These are phyloP conservation scores for Euwallacea fornicatus DNA, from an alignment of 1,140 invertebrate genomes.

Conservation along the genomic window DNA sequence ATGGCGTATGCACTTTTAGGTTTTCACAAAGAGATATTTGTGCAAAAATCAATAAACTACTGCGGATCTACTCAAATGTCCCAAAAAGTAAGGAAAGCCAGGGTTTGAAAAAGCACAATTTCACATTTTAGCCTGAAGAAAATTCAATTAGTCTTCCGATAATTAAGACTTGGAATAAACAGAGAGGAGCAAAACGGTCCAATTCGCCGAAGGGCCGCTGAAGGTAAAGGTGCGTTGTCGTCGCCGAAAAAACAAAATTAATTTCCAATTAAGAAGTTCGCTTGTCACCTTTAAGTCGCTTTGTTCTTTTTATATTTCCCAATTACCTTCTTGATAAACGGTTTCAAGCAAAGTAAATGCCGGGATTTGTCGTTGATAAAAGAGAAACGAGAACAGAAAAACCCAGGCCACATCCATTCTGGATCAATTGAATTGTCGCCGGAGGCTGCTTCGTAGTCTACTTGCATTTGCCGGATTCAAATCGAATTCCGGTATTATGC, in stretches of 20 bases:
- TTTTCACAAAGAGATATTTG: not conserved
- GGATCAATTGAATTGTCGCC: conserved; percentile 20
- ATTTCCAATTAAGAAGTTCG: not conserved
- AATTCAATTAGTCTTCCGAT: conserved; percentile 13
- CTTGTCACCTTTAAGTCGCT: too few relatives aligned
- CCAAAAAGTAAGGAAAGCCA: too few relatives aligned
- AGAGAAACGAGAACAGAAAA: not conserved
- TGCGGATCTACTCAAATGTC: too few relatives aligned
- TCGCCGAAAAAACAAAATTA: not conserved
- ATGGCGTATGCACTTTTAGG: not conserved
- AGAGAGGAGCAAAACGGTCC: not conserved
- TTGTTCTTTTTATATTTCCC: too few relatives aligned
- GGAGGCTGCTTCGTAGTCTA: conserved; percentile 8
- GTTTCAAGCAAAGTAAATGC: too few relatives aligned
- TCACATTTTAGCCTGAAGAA: not conserved
- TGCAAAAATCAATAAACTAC: too few relatives aligned
- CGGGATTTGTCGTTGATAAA: too few relatives aligned
- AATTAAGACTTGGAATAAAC: conserved; percentile 11
- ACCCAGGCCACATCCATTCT: conserved; percentile 1
- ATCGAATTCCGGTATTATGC: conserved; percentile 23
- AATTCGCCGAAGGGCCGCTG: not conserved
- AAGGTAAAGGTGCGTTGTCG: not conserved
- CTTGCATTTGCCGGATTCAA: conserved; percentile 20
- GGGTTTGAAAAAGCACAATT: too few relatives aligned
- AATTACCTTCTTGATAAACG: too few relatives aligned